Conservation (phyloP, 1,140 invertebrate species). For the Lasioglossum baleicum region DNA sequence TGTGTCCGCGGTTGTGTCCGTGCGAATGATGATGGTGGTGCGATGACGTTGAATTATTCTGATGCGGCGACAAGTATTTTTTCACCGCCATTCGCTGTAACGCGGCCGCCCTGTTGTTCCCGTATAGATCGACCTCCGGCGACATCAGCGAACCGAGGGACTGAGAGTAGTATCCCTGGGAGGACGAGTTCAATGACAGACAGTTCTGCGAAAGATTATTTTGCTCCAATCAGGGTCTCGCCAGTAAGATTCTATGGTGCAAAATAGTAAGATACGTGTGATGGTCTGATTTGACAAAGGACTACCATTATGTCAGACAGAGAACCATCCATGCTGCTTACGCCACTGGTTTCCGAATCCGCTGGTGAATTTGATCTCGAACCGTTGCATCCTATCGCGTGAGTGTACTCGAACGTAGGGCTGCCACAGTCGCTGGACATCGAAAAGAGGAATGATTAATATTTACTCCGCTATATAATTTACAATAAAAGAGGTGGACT, state of each 20-base stretch:
- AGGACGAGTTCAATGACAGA: slow-evolving; percentile 67
- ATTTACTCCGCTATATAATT: background rate
- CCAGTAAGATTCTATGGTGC: too few species aligned
- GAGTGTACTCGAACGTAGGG: slow-evolving; percentile 78
- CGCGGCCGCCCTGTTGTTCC: slow-evolving; percentile 59
- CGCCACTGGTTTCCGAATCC: slow-evolving; percentile 83
- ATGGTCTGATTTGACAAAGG: background rate
- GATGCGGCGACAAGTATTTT: slow-evolving; percentile 55
- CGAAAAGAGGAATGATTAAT: slow-evolving; percentile 19
- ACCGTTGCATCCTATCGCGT: slow-evolving; percentile 75
- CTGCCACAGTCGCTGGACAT: slow-evolving; percentile 79
- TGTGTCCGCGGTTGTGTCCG: slow-evolving; percentile 69
- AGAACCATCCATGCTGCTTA: slow-evolving; percentile 82
- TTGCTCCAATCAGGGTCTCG: background rate
- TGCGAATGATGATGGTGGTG: slow-evolving; percentile 67
- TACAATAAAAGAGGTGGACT: too few species aligned
- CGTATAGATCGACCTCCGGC: slow-evolving; percentile 58
- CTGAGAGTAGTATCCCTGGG: slow-evolving; percentile 63
- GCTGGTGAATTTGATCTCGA: slow-evolving; percentile 82
- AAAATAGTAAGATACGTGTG: too few species aligned
- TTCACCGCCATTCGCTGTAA: slow-evolving; percentile 68
- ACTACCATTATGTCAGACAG: slow-evolving; percentile 85
- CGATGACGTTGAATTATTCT: too few species aligned
- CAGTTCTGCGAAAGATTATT: slow-evolving; percentile 56
- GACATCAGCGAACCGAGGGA: slow-evolving; percentile 63